A percentile compares a stretch with the other conserved stretches of the same genome.
Conservation (phyloP, 2,797 vertebrate genomes). For the Pagetopsis macropterus region DNA sequence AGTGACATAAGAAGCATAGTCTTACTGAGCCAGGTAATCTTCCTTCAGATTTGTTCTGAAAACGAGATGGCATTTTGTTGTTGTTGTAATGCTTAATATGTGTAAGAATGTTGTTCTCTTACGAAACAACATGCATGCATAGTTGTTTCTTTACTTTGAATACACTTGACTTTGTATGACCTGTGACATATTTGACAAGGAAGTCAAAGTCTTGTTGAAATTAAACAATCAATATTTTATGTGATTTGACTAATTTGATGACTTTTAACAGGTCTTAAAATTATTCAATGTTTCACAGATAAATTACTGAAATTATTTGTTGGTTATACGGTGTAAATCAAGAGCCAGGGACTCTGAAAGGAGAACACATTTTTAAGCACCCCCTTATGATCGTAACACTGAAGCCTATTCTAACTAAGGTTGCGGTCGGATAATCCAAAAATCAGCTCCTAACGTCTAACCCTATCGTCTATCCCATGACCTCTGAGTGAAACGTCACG, state of each 20-base stretch:
- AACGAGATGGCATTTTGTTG: slow-evolving; percentile 22
- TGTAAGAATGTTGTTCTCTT: slow-evolving; percentile 39
- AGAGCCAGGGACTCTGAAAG: background rate
- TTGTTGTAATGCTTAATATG: slow-evolving; percentile 26
- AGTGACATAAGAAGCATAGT: slow-evolving; percentile 11
- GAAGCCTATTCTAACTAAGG: background rate
- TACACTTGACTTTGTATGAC: slow-evolving; percentile 16
- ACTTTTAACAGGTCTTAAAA: background rate
- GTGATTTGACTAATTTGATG: slow-evolving; percentile 14
- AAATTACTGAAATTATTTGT: background rate
- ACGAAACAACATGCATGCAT: slow-evolving; percentile 43
- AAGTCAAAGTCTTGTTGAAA: slow-evolving; percentile 26
- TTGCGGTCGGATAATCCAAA: too few relatives aligned
- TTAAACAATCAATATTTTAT: slow-evolving; percentile 23
- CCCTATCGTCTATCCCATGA: too few relatives aligned
- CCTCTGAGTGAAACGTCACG: too few relatives aligned
- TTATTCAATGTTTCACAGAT: background rate
- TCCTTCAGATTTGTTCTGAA: slow-evolving; percentile 43
- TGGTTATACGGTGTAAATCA: background rate
- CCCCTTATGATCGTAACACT: background rate
- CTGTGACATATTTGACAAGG: slow-evolving; percentile 34
- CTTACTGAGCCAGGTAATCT: slow-evolving; percentile 21
- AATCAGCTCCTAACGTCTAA: too few relatives aligned
- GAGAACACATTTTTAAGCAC: background rate
- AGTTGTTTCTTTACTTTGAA: slow-evolving; percentile 20